Percentiles rank a stretch among this genome's conserved stretches.
Conservation (phyloP, 37 sponge, comb jelly and placozoan genomes). For the Axinella damicornis region DNA sequence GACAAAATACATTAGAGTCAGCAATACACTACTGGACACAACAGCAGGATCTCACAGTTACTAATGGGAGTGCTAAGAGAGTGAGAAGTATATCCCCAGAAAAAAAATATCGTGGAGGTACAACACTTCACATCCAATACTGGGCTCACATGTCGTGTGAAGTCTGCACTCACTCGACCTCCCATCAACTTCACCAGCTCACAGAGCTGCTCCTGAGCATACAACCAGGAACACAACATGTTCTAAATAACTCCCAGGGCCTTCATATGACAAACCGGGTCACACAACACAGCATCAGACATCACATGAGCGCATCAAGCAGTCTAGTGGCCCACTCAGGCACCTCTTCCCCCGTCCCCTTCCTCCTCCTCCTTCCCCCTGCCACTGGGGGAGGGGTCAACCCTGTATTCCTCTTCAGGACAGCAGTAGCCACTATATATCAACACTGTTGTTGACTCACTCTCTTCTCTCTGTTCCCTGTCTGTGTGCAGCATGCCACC, state of each 20-base stretch:
- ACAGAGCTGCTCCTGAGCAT: constrained; percentile 43
- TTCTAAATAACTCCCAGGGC: too few relatives aligned
- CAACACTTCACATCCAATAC: constrained; percentile 79
- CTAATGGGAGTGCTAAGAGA: too few relatives aligned
- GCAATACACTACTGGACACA: too few relatives aligned
- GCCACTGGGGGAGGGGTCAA: background rate
- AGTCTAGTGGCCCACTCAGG: constrained; percentile 43
- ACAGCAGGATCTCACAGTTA: too few relatives aligned
- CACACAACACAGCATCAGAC: too few relatives aligned
- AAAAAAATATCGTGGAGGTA: too few relatives aligned
- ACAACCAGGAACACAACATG: background rate
- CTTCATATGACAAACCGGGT: too few relatives aligned
- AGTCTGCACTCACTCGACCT: constrained; percentile 57
- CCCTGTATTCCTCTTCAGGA: constrained; percentile 68
- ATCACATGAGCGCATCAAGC: too few relatives aligned
- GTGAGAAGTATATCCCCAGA: too few relatives aligned
- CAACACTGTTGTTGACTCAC: constrained; percentile 75
- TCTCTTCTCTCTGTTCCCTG: constrained; percentile 63
- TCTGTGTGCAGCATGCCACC: constrained; percentile 77
- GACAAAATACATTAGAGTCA: too few relatives aligned
- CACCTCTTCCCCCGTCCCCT: background rate
- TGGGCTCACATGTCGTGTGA: constrained; percentile 65
- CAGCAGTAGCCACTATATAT: constrained; percentile 64
- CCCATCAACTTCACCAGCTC: constrained; percentile 82
- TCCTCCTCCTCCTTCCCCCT: background rate